Percentiles rank a stretch among this genome's conserved stretches.
These are phyloP conservation scores for Allobates femoralis DNA, from an alignment of 2,797 vertebrate species.

Conservation along the genomic window DNA sequence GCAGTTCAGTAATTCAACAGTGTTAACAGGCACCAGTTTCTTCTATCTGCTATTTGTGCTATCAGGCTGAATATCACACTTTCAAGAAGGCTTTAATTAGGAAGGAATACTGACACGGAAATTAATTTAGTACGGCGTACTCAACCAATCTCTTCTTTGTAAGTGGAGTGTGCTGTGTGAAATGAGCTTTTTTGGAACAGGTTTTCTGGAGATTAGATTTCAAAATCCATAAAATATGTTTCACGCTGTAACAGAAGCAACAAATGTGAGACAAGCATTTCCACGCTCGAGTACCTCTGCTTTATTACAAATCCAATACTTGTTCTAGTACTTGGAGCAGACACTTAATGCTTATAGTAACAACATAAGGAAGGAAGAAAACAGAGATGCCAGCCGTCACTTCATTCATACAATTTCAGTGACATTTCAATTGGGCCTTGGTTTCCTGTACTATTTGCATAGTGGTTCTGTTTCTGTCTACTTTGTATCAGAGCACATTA, in stretches of 20 bases:
- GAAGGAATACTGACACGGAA: slow-evolving; percentile 19
- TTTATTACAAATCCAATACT: slow-evolving; percentile 51
- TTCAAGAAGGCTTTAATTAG: slow-evolving; percentile 2
- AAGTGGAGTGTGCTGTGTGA: background rate
- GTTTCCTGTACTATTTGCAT: too few relatives aligned
- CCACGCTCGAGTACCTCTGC: slow-evolving; percentile 16
- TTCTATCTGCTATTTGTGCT: background rate
- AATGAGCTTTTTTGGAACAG: slow-evolving; percentile 37
- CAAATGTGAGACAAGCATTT: slow-evolving; percentile 41
- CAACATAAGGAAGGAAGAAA: background rate
- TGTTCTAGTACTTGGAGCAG: background rate
- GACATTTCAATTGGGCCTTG: background rate
- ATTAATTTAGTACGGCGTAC: slow-evolving; percentile 25
- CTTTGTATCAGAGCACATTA: too few relatives aligned
- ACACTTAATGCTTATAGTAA: background rate
- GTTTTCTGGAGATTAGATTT: slow-evolving; percentile 40
- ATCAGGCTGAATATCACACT: background rate
- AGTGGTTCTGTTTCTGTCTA: too few relatives aligned
- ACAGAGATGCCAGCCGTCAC: slow-evolving; percentile 6
- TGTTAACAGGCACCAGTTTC: background rate
- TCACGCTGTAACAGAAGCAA: slow-evolving; percentile 35
- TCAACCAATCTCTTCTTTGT: background rate
- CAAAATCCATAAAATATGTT: slow-evolving; percentile 50
- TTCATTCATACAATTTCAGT: background rate
- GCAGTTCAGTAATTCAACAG: background rate